A percentile compares a stretch with the other conserved stretches of the same genome.
These are phyloP conservation scores for Apamea anceps DNA, from an alignment of 2,888 invertebrate species.

Conservation along the genomic window DNA sequence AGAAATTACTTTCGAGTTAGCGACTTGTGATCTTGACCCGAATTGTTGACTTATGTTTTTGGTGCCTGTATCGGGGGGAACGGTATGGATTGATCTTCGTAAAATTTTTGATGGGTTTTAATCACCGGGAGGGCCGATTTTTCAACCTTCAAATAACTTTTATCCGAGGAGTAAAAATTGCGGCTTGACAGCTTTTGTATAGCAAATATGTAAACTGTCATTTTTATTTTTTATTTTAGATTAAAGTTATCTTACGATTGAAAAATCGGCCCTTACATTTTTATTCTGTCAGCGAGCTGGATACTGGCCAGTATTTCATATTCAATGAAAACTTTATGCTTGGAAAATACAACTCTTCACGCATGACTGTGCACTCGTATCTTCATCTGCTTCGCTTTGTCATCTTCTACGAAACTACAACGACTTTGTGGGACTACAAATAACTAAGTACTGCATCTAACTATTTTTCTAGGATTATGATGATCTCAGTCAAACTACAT, in stretches of 20 bases:
- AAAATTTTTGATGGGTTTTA: neutral
- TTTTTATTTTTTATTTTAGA: neutral
- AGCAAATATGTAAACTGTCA: neutral
- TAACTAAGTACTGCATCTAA: neutral
- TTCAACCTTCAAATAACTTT: neutral
- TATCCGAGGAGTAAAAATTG: neutral
- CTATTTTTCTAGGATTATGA: neutral
- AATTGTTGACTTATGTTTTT: constrained; percentile 8
- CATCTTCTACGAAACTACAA: neutral
- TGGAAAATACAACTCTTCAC: neutral
- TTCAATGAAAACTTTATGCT: neutral
- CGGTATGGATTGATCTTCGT: too few relatives aligned
- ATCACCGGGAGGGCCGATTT: neutral
- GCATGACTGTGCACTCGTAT: neutral
- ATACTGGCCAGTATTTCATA: neutral
- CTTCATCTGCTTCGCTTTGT: neutral
- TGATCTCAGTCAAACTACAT: neutral
- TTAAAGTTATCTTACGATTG: neutral
- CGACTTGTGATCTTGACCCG: constrained; percentile 22
- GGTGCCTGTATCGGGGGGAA: neutral
- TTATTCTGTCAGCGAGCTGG: neutral
- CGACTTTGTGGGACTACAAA: neutral
- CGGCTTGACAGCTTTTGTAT: neutral
- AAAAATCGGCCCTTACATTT: neutral
- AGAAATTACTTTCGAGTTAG: constrained; percentile 13